Conservation (phyloP, 2,113 vertebrate genomes). For the Eulemur rufifrons region DNA sequence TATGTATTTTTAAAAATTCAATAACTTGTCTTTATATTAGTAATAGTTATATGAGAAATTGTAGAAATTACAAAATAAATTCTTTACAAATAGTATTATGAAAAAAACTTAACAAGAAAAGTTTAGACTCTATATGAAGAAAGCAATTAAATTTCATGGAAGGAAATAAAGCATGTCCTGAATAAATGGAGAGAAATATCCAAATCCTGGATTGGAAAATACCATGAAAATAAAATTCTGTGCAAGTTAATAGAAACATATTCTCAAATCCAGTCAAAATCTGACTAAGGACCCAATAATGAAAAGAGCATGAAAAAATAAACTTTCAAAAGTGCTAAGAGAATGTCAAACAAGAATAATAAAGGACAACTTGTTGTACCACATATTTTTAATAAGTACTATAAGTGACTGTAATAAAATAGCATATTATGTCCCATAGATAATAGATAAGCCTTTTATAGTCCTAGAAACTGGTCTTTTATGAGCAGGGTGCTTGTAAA, state of each 20-base stretch:
- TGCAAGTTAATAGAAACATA: constrained; percentile 42
- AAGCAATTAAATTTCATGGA: constrained; percentile 29
- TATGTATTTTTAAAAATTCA: background rate
- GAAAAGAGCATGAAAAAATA: background rate
- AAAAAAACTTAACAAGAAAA: constrained; percentile 36
- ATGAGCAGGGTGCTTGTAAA: background rate
- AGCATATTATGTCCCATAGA: background rate
- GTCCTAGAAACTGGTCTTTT: background rate
- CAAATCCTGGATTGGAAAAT: constrained; percentile 42
- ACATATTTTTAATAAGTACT: background rate
- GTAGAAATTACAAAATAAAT: constrained; percentile 3
- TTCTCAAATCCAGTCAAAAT: constrained; percentile 42
- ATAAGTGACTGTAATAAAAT: background rate
- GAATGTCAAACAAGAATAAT: background rate
- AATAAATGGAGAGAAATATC: background rate
- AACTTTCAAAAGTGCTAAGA: constrained; percentile 35
- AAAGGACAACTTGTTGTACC: background rate
- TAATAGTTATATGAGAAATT: background rate
- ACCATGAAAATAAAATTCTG: constrained; percentile 46
- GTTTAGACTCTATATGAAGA: constrained; percentile 25
- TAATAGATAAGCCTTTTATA: background rate
- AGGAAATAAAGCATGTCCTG: constrained; percentile 27
- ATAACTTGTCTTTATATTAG: background rate
- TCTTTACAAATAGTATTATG: constrained; percentile 24
- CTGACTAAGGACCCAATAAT: background rate